Evolutionary conservation across 2,113 vertebrate species (phyloP).

Genomic region (Microtus montanus): DNA sequence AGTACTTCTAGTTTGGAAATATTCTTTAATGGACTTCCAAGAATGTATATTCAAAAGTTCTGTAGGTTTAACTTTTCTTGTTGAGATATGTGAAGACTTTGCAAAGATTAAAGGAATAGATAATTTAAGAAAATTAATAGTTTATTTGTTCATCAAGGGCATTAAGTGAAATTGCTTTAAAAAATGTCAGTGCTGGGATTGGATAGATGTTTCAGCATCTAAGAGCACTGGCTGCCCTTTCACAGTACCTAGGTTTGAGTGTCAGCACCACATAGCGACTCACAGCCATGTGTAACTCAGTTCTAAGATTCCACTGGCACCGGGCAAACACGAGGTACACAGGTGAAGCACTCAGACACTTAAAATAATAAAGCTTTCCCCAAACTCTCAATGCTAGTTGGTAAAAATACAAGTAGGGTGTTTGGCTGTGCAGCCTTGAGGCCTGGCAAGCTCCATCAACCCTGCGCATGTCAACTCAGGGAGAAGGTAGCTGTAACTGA

Average conservation of each 20-base stretch:
- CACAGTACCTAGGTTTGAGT: not conserved
- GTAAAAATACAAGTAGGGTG: not conserved
- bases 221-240: not conserved
- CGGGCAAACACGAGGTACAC: not conserved
- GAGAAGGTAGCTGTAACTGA: not conserved
- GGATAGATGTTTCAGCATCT: not conserved
- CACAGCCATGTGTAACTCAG: not conserved
- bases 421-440: not conserved
- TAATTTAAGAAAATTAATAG: not conserved
- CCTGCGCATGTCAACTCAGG: not conserved
- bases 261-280: not conserved
- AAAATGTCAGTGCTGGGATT: not conserved
- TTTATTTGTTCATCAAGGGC: not conserved
- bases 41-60: conserved; percentile 11
- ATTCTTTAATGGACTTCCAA: conserved; percentile 17
- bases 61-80: not conserved
- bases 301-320: not conserved
- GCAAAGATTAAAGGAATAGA: not conserved
- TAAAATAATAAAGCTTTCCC: too few relatives aligned
- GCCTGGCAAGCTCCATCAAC: not conserved
- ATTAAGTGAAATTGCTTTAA: not conserved
- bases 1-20: conserved; percentile 30
- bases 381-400: not conserved
- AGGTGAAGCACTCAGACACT: not conserved
- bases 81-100: conserved; percentile 19